Conservation (phyloP, 1,140 invertebrate species). For the Manduca sexta region DNA sequence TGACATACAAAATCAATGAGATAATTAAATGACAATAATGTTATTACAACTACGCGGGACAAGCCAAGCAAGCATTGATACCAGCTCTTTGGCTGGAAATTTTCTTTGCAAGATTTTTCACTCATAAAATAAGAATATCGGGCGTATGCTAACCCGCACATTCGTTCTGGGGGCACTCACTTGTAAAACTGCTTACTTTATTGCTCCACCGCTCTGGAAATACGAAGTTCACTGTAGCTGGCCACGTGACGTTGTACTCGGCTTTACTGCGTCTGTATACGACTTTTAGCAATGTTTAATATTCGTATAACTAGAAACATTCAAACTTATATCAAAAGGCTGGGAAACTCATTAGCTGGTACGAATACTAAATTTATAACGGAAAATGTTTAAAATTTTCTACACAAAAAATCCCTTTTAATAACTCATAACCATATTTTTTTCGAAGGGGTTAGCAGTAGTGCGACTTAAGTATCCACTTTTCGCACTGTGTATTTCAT, state of each 20-base stretch:
- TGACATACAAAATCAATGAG: constrained; percentile 16
- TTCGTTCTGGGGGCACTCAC: constrained; percentile 32
- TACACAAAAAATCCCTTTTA: constrained; percentile 38
- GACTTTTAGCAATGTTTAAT: constrained; percentile 29
- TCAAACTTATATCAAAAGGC: constrained; percentile 55
- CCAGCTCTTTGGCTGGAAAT: constrained; percentile 13
- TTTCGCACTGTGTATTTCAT: too few species aligned
- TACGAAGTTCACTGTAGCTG: constrained; percentile 25
- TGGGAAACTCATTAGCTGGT: constrained; percentile 55
- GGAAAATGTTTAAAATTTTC: constrained; percentile 49
- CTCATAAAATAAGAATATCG: constrained; percentile 35
- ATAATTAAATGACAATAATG: neutral
- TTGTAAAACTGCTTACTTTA: constrained; percentile 46
- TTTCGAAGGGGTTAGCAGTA: too few species aligned
- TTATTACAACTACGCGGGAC: neutral
- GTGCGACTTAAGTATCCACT: too few species aligned
- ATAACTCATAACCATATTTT: constrained; percentile 47
- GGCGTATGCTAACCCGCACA: constrained; percentile 31
- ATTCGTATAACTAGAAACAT: constrained; percentile 34
- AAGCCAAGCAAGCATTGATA: neutral
- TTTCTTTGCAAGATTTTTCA: constrained; percentile 23
- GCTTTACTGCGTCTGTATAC: constrained; percentile 20
- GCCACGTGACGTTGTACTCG: constrained; percentile 17
- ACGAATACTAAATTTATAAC: constrained; percentile 51
- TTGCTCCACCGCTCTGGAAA: constrained; percentile 32